Percentiles rank a stretch among this genome's conserved stretches.
These are phyloP conservation scores for Alfaro cultratus DNA, from an alignment of 2,797 vertebrate genomes.

Conservation along the genomic window DNA sequence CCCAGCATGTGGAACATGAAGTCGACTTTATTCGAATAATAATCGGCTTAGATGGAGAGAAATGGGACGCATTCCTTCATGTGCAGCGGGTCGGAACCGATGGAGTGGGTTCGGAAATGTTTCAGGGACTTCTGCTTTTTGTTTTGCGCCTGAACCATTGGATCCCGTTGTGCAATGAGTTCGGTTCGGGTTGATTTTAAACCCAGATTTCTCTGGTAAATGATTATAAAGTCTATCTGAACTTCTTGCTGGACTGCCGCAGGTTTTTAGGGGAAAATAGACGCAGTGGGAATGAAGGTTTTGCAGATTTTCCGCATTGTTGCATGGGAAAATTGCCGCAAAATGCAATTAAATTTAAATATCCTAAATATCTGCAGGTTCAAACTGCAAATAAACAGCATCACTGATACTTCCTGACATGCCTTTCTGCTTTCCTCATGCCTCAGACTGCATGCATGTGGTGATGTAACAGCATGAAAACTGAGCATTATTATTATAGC, in stretches of 20 bases:
- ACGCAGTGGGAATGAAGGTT: neutral
- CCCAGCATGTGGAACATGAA: neutral
- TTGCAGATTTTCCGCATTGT: neutral
- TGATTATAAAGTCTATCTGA: neutral
- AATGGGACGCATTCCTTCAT: neutral
- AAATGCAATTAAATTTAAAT: no score
- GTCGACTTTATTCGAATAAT: neutral
- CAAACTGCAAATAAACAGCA: neutral
- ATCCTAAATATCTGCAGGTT: neutral
- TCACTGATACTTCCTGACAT: neutral
- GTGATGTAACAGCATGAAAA: neutral
- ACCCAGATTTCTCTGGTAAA: neutral
- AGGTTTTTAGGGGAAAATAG: neutral
- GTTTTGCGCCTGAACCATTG: neutral
- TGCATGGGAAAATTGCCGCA: neutral
- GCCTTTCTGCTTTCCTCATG: neutral
- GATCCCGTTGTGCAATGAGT: conserved; percentile 36
- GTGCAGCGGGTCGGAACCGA: neutral
- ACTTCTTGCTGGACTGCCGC: neutral
- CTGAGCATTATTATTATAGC: no score
- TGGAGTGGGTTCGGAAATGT: neutral
- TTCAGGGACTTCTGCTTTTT: neutral
- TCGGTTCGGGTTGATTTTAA: conserved; percentile 22
- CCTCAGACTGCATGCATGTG: neutral
- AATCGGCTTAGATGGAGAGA: neutral